These are phyloP conservation scores for Acanthornis magna DNA, from an alignment of 2,797 vertebrate species.

Conservation along the genomic window DNA sequence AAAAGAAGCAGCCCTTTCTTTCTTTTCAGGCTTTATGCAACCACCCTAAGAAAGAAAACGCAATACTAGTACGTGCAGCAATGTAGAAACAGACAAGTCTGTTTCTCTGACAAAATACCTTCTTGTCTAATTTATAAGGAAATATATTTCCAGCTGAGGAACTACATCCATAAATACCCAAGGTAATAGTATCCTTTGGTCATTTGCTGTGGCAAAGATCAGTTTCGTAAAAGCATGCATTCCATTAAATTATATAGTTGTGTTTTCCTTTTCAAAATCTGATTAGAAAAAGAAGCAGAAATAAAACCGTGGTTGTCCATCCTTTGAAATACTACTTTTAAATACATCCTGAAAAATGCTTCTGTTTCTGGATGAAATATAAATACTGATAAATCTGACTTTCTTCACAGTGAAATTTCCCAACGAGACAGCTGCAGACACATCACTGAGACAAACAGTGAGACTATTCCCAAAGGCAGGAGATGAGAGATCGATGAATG, in stretches of 20 bases:
- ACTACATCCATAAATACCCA: neutral
- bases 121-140: neutral
- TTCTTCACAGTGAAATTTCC: neutral
- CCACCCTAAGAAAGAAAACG: neutral
- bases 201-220: conserved; percentile 5
- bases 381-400: neutral
- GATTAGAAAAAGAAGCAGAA: conserved; percentile 13
- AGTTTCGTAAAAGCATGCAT: conserved; percentile 13
- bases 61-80: neutral
- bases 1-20: neutral
- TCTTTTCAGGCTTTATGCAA: neutral
- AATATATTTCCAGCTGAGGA: neutral
- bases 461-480: neutral
- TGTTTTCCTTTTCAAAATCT: conserved; percentile 23
- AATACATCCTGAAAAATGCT: neutral
- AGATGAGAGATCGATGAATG: neutral
- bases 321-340: neutral
- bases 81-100: neutral
- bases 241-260: conserved; percentile 2
- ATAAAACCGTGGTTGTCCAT: neutral
- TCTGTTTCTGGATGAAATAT: neutral
- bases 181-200: conserved; percentile 6
- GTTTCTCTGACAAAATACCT: neutral
- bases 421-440: neutral
- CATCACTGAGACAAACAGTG: neutral